Base-by-base conservation (phyloP, 37 sponge, comb jelly and placozoan genomes). In the Ephydatia muelleri region DNA sequence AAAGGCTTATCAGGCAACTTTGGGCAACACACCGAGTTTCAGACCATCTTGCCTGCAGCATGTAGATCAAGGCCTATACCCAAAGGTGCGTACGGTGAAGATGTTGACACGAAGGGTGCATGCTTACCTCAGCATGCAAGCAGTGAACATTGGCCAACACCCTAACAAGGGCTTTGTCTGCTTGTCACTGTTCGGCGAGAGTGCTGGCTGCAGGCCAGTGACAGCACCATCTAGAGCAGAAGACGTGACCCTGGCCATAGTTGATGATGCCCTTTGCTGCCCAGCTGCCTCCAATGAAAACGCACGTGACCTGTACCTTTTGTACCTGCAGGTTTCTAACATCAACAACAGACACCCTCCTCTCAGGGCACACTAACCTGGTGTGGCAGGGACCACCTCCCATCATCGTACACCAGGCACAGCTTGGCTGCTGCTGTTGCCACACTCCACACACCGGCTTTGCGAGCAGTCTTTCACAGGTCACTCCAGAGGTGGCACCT, bases 391-490 rank as follows among this genome's bases (percentile, higher is more conserved):
- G 33, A 40, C 77, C 89, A 88, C 33, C 83, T 80, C 47, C 80
- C 83, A 81, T 91, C 85, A 65, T 93, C 88, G 71, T 92, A 93
- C 79, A 70, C 48, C 26, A 96, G 79, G 37, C 91, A 92, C 75
- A 88, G 88, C 32, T 48, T 22, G 29, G 94, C 43, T 5, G 94
- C 91, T 22, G 68, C 73, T 27, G 33, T 29, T 19, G 94, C 85
- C 0, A 96, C 89, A 68, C 86, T 90, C 96, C 93, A 93, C 25
- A 93, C 80, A 28, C 82, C 76, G 19, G 75, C 74, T 68, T 87
- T 96, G 19, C 94, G 74, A 27, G 93, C 86, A 0, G 81, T 31
- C 75, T 91, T 96, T 23, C 85, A 89, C 80, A 93, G 30, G 32
- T 86, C 85, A 72, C 70, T 73, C 94, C 91, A 93, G 37, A 91